Percentiles rank a stretch among this genome's conserved stretches.
These are phyloP conservation scores for Syrista parreyssii DNA, from an alignment of 2,888 invertebrate genomes.

Conservation along the genomic window DNA sequence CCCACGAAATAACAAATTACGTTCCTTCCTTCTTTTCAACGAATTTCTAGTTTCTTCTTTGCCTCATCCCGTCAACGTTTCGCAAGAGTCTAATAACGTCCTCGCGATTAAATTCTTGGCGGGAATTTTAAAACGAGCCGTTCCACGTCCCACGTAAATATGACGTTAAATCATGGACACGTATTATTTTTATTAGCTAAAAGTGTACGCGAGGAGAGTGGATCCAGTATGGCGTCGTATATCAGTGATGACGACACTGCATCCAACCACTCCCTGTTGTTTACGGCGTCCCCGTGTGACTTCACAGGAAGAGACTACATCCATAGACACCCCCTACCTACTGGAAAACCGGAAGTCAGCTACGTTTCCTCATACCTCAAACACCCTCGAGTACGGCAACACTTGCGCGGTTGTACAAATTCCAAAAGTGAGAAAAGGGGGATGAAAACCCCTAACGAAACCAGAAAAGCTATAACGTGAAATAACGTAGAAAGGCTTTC, in stretches of 20 bases:
- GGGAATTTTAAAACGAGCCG: conserved; percentile 23
- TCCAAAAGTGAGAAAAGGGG: neutral
- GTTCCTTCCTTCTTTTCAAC: neutral
- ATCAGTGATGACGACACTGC: neutral
- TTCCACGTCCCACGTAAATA: neutral
- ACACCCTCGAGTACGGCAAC: neutral
- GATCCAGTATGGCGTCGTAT: conserved; percentile 1
- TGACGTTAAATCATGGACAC: conserved; percentile 41
- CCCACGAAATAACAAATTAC: too few relatives aligned
- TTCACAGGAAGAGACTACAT: neutral
- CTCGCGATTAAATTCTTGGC: conserved; percentile 31
- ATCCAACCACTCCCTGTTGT: neutral
- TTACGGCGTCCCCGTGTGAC: neutral
- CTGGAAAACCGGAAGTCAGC: neutral
- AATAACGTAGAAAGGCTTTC: neutral
- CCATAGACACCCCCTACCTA: neutral
- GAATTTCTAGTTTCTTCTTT: neutral
- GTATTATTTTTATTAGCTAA: conserved; percentile 45
- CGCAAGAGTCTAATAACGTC: neutral
- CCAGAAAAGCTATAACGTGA: neutral
- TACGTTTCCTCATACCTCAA: neutral
- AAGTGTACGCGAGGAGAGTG: conserved; percentile 20
- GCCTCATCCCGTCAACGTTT: neutral
- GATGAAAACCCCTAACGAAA: neutral
- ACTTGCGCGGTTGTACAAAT: neutral